phyloP scores from a whole-genome alignment of 2,113 vertebrate species.

The Aegotheles bennettii region DNA sequence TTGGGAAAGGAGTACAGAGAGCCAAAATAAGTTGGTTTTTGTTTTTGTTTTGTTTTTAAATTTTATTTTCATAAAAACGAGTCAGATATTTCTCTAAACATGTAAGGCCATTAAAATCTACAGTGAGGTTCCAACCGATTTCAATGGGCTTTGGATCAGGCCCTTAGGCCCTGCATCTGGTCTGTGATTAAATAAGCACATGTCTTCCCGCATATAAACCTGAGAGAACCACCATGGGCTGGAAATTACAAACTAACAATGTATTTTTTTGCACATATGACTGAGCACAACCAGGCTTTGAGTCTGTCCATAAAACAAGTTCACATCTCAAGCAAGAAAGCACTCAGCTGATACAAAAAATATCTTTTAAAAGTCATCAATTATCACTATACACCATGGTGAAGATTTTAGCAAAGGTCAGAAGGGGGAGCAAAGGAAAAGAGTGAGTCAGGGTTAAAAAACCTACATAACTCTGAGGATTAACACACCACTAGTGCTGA shows the following conservation, averaged over 20 bases:
- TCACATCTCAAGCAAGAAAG: neutral
- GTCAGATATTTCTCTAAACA: neutral
- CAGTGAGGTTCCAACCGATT: neutral
- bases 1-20: neutral
- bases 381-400: neutral
- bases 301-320: neutral
- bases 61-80: neutral
- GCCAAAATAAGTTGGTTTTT: neutral
- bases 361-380: constrained; percentile 1
- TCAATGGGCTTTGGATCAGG: constrained; percentile 24
- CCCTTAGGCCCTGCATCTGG: neutral
- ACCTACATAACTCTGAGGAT: neutral
- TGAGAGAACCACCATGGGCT: neutral
- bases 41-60: neutral
- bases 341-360: neutral
- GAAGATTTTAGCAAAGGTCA: constrained; percentile 17
- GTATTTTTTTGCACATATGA: neutral
- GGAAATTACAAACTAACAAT: neutral
- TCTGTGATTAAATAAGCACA: constrained; percentile 1
- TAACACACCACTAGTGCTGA: neutral
- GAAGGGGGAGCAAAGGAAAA: neutral
- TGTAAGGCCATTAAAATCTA: neutral
- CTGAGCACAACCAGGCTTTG: neutral
- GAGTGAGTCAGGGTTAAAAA: neutral
- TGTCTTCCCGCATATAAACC: neutral